Conservation (phyloP, 92 coral and sea anemone species). For the Isaurus tuberculatus region DNA sequence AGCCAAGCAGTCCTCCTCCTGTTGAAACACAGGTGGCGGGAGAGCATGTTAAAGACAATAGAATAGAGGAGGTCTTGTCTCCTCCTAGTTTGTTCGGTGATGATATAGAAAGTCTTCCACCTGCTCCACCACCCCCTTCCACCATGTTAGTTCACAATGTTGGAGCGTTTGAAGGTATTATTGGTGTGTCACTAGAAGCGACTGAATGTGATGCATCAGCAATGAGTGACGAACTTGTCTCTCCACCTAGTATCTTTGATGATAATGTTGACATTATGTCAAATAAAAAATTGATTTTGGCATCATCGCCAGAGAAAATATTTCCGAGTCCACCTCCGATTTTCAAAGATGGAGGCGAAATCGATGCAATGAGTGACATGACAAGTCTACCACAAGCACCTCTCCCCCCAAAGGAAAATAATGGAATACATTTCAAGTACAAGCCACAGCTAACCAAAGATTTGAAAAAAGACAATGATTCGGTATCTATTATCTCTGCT, state of each 20-base stretch:
- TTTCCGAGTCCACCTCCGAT: slow-evolving; percentile 1
- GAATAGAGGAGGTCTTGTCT: slow-evolving; percentile 45
- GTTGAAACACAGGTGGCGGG: background rate
- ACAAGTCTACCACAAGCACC: slow-evolving; percentile 57
- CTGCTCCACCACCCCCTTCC: slow-evolving; percentile 84
- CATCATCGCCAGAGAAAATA: background rate
- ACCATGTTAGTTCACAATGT: background rate
- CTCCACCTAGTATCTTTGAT: slow-evolving; percentile 34
- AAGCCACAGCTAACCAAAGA: slow-evolving; percentile 43
- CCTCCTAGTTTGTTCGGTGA: slow-evolving; percentile 88
- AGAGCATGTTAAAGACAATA: background rate
- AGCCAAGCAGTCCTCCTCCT: background rate
- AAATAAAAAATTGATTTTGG: background rate
- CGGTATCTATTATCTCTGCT: background rate
- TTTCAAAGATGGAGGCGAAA: slow-evolving; percentile 1
- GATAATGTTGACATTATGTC: slow-evolving; percentile 10
- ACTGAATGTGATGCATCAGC: background rate
- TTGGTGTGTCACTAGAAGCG: background rate
- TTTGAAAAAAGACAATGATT: slow-evolving; percentile 10
- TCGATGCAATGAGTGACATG: slow-evolving; percentile 18
- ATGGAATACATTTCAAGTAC: slow-evolving; percentile 2
- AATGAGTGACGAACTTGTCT: slow-evolving; percentile 10
- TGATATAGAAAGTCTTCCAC: slow-evolving; percentile 66
- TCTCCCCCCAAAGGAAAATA: slow-evolving; percentile 51
- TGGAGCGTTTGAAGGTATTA: background rate